phyloP scores from a whole-genome alignment of 1,140 invertebrate genomes.

The Harpegnathos saltator region DNA sequence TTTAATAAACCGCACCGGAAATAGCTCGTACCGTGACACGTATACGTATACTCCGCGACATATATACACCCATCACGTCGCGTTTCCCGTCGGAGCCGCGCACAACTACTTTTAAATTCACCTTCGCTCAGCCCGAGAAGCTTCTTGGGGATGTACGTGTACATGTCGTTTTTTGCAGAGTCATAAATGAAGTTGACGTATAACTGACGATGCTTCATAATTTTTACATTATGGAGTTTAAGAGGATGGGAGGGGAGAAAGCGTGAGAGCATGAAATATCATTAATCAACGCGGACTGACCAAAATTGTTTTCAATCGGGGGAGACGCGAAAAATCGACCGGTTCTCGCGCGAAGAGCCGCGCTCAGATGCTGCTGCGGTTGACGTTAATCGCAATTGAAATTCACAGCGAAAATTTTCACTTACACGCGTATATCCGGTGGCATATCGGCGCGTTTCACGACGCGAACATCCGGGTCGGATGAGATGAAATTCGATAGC shows the following conservation, averaged over 20 bases:
- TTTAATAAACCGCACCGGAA: slow-evolving; percentile 4
- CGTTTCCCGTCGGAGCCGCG: background rate
- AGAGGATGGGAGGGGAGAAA: no score
- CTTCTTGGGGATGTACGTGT: background rate
- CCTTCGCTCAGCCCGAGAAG: no score
- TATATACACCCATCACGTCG: no score
- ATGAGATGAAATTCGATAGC: slow-evolving; percentile 33
- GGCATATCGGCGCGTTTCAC: slow-evolving; percentile 8
- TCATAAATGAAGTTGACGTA: background rate
- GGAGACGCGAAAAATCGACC: slow-evolving; percentile 4
- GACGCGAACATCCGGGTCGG: slow-evolving; percentile 35
- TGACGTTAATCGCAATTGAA: slow-evolving; percentile 54
- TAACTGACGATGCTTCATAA: no score
- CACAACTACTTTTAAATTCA: background rate
- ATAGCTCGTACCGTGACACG: slow-evolving; percentile 36
- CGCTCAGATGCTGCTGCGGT: background rate
- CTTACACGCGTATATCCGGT: slow-evolving; percentile 43
- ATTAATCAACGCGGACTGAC: background rate
- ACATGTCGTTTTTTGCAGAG: no score
- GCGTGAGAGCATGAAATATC: slow-evolving; percentile 4
- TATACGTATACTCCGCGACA: no score
- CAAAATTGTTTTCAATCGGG: background rate
- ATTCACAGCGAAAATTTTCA: slow-evolving; percentile 32
- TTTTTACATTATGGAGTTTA: no score
- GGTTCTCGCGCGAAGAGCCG: background rate